Base-by-base conservation (phyloP, 2,113 vertebrate species). In the Eublepharis macularius region DNA sequence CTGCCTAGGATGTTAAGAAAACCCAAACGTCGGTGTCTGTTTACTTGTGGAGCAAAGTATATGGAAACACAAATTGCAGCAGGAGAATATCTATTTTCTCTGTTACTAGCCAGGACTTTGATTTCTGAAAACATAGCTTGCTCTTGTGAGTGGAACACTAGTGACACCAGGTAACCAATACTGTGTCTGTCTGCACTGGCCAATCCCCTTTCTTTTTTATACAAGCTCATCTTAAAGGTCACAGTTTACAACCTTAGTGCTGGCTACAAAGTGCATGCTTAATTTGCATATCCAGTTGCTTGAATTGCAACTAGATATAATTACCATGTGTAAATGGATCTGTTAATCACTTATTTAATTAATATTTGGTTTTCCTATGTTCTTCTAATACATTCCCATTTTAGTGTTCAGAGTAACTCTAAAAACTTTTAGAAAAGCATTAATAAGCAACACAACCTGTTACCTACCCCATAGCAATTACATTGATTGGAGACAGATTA, bases 341-440 rank as follows among this genome's bases (percentile, higher is more conserved):
- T 95, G 93, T 95, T 94, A 95, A 94, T 95, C 92, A 94, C 94
- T 94, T 94, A 95, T 95, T 95, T 94, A 94, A 92, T 93, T 94
- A 93, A 94, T 92, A 94, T 95, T 94, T 90, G 93, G 92, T 90
- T 88, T 94, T 94, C 87, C 91, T 93, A 93, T 92, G 85, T 72
- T 80, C 9, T 57, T 68, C 76, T 85, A 79, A 85, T 80, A 80
- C 84, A 85, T 85, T 73, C 76, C 76, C 84, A 80, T 65, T 80
- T 69, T 68, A 60, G 36, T 24, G 47, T 80, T 45, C 84, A 49
- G 39, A 26, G 6, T 69, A 74, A 73, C 77, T 80, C 76, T 80
- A 85, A 80, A 85, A 85, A 85, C 80, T 76, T 85, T 85, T 85
- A 85, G 76, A 32, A 80, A 85, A 80, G 68, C 74, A 80, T 85